Evolutionary conservation across 2,888 invertebrate genomes (phyloP), one percentile per base, ranked within the genome.

Genomic region (Gymnosoma rotundatum): DNA sequence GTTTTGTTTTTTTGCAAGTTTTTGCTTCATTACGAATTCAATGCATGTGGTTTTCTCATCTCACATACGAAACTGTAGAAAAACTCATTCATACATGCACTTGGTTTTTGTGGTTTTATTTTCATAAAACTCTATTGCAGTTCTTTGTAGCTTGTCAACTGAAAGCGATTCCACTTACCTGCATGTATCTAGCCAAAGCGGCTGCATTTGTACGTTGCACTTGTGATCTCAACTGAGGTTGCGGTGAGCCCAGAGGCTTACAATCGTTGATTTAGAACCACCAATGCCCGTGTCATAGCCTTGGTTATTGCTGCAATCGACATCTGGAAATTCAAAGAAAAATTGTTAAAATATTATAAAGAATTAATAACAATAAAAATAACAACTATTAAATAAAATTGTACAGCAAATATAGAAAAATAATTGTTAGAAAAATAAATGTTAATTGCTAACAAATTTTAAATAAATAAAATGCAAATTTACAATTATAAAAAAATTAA

Each of bases 111-210:
- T 32, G 7, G 32, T 32, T 32, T 21, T 21, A 5, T 50, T 16
- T 69, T 16, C 18, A 70, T 32, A 70, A 70, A 78, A 78, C 54
- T 54, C 45, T 45, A 63, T 63, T 36, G 16, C n/a, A 61, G 10
- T 21, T 60, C 2, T 25, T 25, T 18, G 8, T 38, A 60, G 4
- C 4, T 54, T 74, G 32, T 14, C 18, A 45, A 20, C 32, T 42
- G 4, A 58, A 36, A 21, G 21, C 25, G 42, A 7, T 18, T 76
- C 14, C 58, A 86, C 87, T 87, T 83, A 87, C 87, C 87, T 87
- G 94, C 94, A 95, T 95, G 90, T 94, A 94, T 75, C 94, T 93
- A 81, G 94, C 94, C 90, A 95, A 94, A 69, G 95, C 95, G 89
- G 95, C 86, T 61, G 86, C 87, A 86, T 87, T 88, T 82, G 95